Evolutionary conservation across 2,888 invertebrate genomes (phyloP).

Genomic region (Chymomyza fuscimana): DNA sequence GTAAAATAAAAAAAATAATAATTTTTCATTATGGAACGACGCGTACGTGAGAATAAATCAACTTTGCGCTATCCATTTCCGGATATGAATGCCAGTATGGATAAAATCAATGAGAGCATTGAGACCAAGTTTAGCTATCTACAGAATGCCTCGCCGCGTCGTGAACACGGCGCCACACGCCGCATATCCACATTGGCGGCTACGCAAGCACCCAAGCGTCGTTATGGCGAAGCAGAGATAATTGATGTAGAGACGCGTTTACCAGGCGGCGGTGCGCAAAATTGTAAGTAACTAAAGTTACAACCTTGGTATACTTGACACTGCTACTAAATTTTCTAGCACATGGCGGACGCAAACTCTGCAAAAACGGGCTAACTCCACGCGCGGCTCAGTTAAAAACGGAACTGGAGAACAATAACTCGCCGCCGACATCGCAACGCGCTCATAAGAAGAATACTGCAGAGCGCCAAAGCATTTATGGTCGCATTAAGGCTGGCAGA

Average conservation of each 20-base stretch:
- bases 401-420: neutral
- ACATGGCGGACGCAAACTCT: too few species aligned
- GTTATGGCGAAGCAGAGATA: neutral
- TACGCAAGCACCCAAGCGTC: neutral
- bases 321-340: too few species aligned
- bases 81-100: neutral
- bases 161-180: neutral
- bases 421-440: neutral
- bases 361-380: constrained; percentile 50
- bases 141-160: neutral
- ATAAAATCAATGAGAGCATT: neutral
- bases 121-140: neutral
- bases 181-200: neutral
- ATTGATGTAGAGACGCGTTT: neutral
- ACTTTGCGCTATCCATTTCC: neutral
- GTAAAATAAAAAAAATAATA: neutral
- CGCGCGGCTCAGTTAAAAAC: constrained; percentile 13
- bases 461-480: constrained; percentile 12
- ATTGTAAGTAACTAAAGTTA: neutral
- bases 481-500: constrained; percentile 2
- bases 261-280: too few species aligned
- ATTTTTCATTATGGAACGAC: neutral
- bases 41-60: neutral
- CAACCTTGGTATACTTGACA: neutral
- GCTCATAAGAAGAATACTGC: constrained; percentile 28